Conservation (phyloP, 2,888 invertebrate genomes). For the Drosophila subsilvestris region DNA sequence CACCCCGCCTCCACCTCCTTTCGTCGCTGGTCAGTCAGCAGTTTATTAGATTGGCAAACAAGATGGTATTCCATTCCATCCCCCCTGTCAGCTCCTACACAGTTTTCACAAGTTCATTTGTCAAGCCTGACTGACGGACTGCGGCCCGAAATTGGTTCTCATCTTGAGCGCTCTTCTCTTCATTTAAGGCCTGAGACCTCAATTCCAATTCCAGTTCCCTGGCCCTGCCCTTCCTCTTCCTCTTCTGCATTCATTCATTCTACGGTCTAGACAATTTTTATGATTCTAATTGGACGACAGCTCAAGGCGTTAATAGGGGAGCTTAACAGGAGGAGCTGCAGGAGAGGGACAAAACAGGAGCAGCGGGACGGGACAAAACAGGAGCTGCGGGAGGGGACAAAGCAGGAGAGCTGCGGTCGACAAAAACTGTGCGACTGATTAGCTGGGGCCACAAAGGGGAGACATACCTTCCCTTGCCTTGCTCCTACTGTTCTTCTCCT, state of each 20-base stretch:
- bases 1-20: not conserved
- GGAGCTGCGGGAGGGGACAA: too few relatives aligned
- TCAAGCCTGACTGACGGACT: slow-evolving; percentile 34
- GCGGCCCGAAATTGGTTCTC: slow-evolving; percentile 33
- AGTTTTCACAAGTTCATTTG: slow-evolving; percentile 41
- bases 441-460: slow-evolving; percentile 6
- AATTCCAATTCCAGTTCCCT: not conserved
- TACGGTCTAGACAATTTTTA: slow-evolving; percentile 69
- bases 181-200: not conserved
- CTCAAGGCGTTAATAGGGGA: slow-evolving; percentile 13
- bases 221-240: slow-evolving; percentile 1
- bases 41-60: slow-evolving; percentile 75
- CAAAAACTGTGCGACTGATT: slow-evolving; percentile 18
- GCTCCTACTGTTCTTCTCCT: slow-evolving; percentile 1
- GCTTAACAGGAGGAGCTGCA: too few relatives aligned
- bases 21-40: slow-evolving; percentile 52
- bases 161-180: slow-evolving; percentile 12
- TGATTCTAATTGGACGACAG: slow-evolving; percentile 56
- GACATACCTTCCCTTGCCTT: slow-evolving; percentile 1
- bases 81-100: not conserved
- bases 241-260: slow-evolving; percentile 12
- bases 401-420: not conserved
- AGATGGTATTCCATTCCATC: slow-evolving; percentile 4
- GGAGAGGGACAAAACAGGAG: too few relatives aligned
- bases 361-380: too few relatives aligned